Base-by-base conservation (phyloP, 2,888 invertebrate genomes). In the Coecobrya sp. region DNA sequence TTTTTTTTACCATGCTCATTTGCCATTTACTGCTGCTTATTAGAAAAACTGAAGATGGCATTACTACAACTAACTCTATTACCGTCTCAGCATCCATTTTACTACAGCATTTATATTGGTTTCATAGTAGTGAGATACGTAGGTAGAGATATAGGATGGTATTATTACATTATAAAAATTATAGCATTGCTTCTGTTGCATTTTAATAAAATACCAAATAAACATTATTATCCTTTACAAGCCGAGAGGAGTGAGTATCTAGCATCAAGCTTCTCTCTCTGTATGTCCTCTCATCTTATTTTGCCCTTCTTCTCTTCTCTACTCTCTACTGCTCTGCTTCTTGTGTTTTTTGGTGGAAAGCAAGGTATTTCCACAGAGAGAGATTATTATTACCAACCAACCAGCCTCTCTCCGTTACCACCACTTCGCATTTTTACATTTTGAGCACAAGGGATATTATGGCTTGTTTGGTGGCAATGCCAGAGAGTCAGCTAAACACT, bases 361-460 rank as follows among this genome's bases (percentile, higher is more conserved):
- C 85, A 85, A 85, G 85, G 85, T 85, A 85, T 79, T 79, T 79
- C 79, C 30, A 82, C 65, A 45, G 25, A 55, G 16, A 85, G 65
- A 85, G 52, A 81, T 55, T 81, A 55, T 27, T 22, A 85, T 85
- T 13, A 25, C 10, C 13, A 36, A n/a, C n/a, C 13, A 22, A 13
- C 73, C 3, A 42, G n/a, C n/a, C 73, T 65, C 65, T 13, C 65
- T n/a, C 27, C 4, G 10, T 25, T 19, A 68, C 27, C 68, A 27
- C 30, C 42, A n/a, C n/a, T n/a, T n/a, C n/a, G n/a, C n/a, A n/a
- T n/a, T n/a, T n/a, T n/a, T n/a, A n/a, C n/a, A n/a, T n/a, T n/a
- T n/a, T n/a, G n/a, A n/a, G n/a, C n/a, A n/a, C n/a, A n/a, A n/a
- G n/a, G n/a, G n/a, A n/a, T n/a, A n/a, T n/a, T 73, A 42, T 42